Conservation (phyloP, 2,888 invertebrate genomes). For the Boloria selene region DNA sequence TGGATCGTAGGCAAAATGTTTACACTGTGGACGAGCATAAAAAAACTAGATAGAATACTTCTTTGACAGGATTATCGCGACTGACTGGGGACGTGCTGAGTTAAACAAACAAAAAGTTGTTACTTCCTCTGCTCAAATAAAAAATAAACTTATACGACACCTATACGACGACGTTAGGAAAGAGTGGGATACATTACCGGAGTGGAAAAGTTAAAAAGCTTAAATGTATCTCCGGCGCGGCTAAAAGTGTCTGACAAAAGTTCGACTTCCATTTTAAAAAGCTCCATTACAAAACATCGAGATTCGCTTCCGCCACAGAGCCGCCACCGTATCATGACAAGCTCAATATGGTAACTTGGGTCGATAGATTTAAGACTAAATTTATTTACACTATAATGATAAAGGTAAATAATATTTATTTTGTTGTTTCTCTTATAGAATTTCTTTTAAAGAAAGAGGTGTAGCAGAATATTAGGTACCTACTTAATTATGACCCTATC, state of each 20-base stretch:
- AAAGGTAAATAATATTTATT: no score
- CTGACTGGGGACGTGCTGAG: conserved; percentile 57
- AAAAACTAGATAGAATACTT: conserved; percentile 61
- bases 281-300: conserved; percentile 83
- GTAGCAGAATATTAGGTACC: no score
- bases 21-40: conserved; percentile 67
- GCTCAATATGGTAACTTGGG: conserved; percentile 65
- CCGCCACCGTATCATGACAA: conserved; percentile 57
- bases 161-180: conserved; percentile 70
- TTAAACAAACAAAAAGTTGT: conserved; percentile 68
- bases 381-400: conserved; percentile 58
- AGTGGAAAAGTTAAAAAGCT: conserved; percentile 83
- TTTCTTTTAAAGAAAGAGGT: no score
- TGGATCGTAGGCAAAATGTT: conserved; percentile 78
- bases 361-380: conserved; percentile 74
- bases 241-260: conserved; percentile 83
- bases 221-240: conserved; percentile 82
- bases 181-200: conserved; percentile 80
- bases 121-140: conserved; percentile 62
- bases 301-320: conserved; percentile 79
- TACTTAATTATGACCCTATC: no score
- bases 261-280: conserved; percentile 83
- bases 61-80: conserved; percentile 70
- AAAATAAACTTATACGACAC: conserved; percentile 73
- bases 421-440: no score